phyloP scores from a whole-genome alignment of 2,113 vertebrate genomes.

The Pandion haliaetus region DNA sequence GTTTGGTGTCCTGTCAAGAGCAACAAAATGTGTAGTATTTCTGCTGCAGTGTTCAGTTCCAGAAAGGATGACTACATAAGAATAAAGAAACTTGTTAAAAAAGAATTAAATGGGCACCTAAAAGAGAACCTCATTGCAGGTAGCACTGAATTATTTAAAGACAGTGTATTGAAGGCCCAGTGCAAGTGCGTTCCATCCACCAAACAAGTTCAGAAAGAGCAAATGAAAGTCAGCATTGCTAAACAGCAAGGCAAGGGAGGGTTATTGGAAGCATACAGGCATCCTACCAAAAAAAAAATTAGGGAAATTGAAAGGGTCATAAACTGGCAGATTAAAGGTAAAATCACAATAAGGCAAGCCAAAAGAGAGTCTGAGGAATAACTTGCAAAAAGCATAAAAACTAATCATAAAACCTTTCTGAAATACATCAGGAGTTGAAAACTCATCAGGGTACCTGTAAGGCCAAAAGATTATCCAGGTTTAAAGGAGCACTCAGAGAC shows the following conservation, averaged over 20 bases:
- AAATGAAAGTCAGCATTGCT: not conserved
- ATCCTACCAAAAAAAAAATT: not conserved
- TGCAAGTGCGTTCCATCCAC: not conserved
- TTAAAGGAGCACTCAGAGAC: not conserved
- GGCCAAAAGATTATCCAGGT: not conserved
- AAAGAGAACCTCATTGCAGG: not conserved
- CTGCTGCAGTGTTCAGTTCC: not conserved
- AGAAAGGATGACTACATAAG: not conserved
- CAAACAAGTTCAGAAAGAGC: not conserved
- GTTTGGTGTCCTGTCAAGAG: not conserved
- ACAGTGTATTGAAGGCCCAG: not conserved
- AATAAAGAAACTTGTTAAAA: not conserved
- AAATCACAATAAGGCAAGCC: not conserved
- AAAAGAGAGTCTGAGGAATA: not conserved
- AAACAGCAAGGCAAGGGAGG: not conserved
- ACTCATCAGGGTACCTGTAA: not conserved
- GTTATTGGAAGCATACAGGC: not conserved
- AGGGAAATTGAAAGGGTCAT: not conserved
- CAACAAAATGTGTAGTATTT: not conserved
- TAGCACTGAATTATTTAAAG: not conserved
- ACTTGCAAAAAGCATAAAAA: not conserved
- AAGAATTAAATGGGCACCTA: not conserved
- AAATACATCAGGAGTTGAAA: not conserved
- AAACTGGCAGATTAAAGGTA: not conserved
- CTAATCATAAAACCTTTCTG: not conserved